These are phyloP conservation scores for Crioceris asparagi DNA, from an alignment of 2,888 invertebrate genomes.

Conservation along the genomic window DNA sequence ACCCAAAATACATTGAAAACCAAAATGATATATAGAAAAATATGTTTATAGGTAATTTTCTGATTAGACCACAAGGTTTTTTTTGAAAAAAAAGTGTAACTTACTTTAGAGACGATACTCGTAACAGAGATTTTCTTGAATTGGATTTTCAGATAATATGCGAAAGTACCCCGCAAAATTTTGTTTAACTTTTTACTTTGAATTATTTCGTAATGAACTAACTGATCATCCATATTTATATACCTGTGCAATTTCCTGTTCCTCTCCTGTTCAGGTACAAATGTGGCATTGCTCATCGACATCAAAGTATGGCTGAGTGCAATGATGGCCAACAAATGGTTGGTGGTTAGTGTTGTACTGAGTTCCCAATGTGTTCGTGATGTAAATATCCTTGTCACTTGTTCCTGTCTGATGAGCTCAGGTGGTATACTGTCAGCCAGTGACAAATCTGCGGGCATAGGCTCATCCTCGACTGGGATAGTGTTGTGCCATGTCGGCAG, in stretches of 20 bases:
- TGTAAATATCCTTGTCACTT: constrained; percentile 70
- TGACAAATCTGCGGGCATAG: constrained; percentile 23
- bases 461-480: constrained; percentile 32
- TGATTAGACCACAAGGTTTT: too few relatives aligned
- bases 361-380: constrained; percentile 92
- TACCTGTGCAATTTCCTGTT: constrained; percentile 67
- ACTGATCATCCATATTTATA: too few relatives aligned
- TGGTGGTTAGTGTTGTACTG: constrained; percentile 88
- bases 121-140: too few relatives aligned
- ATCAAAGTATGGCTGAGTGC: constrained; percentile 93
- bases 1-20: too few relatives aligned
- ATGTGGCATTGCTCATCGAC: constrained; percentile 95
- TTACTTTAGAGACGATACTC: too few relatives aligned
- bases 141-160: too few relatives aligned
- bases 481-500: constrained; percentile 69
- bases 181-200: too few relatives aligned
- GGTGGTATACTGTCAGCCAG: constrained; percentile 49
- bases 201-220: too few relatives aligned
- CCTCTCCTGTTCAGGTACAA: constrained; percentile 79
- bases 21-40: too few relatives aligned
- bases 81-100: too few relatives aligned
- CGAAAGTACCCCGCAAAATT: too few relatives aligned
- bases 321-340: constrained; percentile 89
- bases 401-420: constrained; percentile 64
- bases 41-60: too few relatives aligned